Base-by-base conservation (phyloP, 2,113 vertebrate species). In the Hemichromis elongatus region DNA sequence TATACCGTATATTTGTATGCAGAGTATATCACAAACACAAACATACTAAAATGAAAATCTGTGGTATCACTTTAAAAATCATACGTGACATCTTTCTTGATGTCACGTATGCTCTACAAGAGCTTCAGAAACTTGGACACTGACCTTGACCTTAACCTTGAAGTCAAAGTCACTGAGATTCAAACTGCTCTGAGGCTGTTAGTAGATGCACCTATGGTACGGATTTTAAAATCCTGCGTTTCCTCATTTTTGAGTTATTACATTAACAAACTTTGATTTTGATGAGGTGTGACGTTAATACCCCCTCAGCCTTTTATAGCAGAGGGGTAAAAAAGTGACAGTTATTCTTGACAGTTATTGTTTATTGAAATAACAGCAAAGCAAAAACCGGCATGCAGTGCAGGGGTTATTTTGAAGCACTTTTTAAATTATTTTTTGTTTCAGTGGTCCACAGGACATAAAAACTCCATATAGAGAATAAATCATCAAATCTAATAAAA, bases 111-210 rank as follows among this genome's bases (percentile, higher is more conserved):
- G n/a, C n/a, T n/a, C n/a, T n/a, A n/a, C 59, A 21, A 63, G 19
- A 63, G 37, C 33, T 63, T 37, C 18, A n/a, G 59, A 63, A 63
- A 37, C 30, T n/a, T n/a, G 6, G 18, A 37, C 59, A n/a, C 59
- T 63, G 18, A 63, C 33, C 59, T 63, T 63, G 19, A 63, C 30
- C 30, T 35, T 61, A 61, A 63, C 18, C 30, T 13, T 63, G 33
- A 63, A 63, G 59, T 63, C 59, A 63, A n/a, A 18, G 6, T 63
- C 59, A 63, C 33, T 63, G 59, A 37, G 18, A 63, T 63, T 63
- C 59, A 63, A n/a, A n/a, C 59, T 63, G 6, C n/a, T n/a, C 19
- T 37, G 5, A 63, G 18, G 37, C 59, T 13, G 37, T 63, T 63
- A 63, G 6, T 5, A 0, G 59, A 63, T 21, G 33, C 18, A 63